Evolutionary conservation across 37 sponge, comb jelly and placozoan genomes (phyloP), one percentile per base, ranked within the genome.

Genomic region (Trichoplax adhaerens): DNA sequence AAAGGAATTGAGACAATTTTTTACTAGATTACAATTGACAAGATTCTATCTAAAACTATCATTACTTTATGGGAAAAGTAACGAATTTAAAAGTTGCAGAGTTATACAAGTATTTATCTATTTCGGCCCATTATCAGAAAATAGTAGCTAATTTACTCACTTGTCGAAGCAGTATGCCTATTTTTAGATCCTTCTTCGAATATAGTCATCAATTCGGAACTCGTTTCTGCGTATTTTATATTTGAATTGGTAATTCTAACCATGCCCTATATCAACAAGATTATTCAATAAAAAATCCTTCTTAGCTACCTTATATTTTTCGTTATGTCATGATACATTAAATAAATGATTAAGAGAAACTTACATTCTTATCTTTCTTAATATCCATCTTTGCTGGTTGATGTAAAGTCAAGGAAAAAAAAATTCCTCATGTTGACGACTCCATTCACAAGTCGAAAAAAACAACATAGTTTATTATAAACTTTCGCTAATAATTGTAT

Each of bases 361-460:
- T 46, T 64, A 65, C 79, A 48, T 81, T 81, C 69, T 81, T 81
- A 64, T 81, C 77, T 55, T 81, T 81, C 72, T 81, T 81, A 50
- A 81, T 81, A 62, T 81, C 82, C 4, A 81, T 72, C 62, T 81
- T 81, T 5, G 71, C 58, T 8, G 76, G 2, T 58, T 81, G 65
- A n/a, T 54, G 6, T 51, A 69, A 57, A 7, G n/a, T 8, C 29
- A 29, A 29, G 29, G 29, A 29, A 29, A 29, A 29, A 29, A 29
- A 29, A 29, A 29, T 29, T 29, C 29, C 29, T 29, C 29, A 29
- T 29, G 29, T 29, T 29, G 29, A 29, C 29, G 29, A 29, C 29
- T 29, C 29, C 29, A 29, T 29, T 29, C 29, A 29, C 29, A 29
- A 29, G 29, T 29, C 29, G 29, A 29, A 29, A 29, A 29, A 29